Evolutionary conservation across 2,888 invertebrate genomes (phyloP).

Genomic region (Xestia xanthographa): DNA sequence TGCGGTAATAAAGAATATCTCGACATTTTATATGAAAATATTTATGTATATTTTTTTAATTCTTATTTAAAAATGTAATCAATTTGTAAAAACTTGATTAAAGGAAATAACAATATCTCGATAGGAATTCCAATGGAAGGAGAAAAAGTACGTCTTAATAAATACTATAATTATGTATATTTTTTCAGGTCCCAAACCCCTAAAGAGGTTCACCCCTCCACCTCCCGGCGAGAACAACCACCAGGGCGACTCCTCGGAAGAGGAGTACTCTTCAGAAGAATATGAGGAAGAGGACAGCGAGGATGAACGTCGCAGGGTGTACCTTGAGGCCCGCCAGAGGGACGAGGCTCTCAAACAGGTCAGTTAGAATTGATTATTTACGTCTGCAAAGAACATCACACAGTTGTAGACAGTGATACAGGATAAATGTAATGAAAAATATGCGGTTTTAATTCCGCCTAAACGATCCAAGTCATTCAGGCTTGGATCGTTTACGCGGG

Average conservation of each 20-base stretch:
- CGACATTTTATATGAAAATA: too few species aligned
- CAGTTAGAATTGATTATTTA: neutral
- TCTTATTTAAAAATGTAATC: too few species aligned
- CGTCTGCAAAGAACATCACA: neutral
- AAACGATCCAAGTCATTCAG: too few species aligned
- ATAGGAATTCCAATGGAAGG: neutral
- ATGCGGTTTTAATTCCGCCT: too few species aligned
- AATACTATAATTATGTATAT: neutral
- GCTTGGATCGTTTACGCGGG: too few species aligned
- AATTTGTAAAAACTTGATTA: too few species aligned
- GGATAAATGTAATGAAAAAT: too few species aligned
- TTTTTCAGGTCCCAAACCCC: slow-evolving; percentile 93
- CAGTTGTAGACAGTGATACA: too few species aligned
- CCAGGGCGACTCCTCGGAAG: slow-evolving; percentile 78
- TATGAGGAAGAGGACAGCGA: slow-evolving; percentile 90
- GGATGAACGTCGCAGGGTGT: slow-evolving; percentile 87
- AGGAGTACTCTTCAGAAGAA: slow-evolving; percentile 70
- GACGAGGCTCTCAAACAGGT: slow-evolving; percentile 94
- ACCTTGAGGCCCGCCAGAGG: slow-evolving; percentile 84
- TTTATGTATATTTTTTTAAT: too few species aligned
- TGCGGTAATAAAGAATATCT: too few species aligned
- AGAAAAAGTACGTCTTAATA: neutral
- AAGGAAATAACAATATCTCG: too few species aligned
- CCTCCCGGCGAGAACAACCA: slow-evolving; percentile 92
- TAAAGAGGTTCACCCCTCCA: slow-evolving; percentile 97